Base-by-base conservation (phyloP, 2,888 invertebrate species). In the Mimas tiliae region DNA sequence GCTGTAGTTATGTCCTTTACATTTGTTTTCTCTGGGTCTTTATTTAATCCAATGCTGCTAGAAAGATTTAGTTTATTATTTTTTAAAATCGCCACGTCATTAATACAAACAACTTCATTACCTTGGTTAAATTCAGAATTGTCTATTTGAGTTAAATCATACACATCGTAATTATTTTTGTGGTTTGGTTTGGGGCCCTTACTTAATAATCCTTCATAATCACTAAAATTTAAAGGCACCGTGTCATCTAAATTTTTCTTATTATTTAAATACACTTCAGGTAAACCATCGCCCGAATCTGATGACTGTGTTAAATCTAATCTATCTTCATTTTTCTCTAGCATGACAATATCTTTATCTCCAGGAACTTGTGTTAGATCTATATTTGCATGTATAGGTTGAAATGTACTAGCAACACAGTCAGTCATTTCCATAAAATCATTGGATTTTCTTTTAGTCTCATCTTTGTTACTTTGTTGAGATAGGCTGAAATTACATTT, bases 341-440 rank as follows among this genome's bases (percentile, higher is more conserved):
- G 33, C 14, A 21, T 33, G 50, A 33, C 4, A 66, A 51, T 58
- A 62, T 65, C 50, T 34, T 65, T 67, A 50, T 72, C 51, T 45
- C 75, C 71, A 65, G 69, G 73, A 65, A 69, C 72, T 72, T 81
- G 80, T 53, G 82, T 87, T 0, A 85, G 72, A 69, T 87, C 81
- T 66, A 86, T 81, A 66, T 79, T 77, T 51, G 74, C 67, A 64
- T 19, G 42, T 19, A 71, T 67, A 66, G 64, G 69, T 70, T 82
- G 77, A 27, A 78, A 79, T 38, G 67, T 72, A 33, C 70, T 68
- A 48, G 71, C 72, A 64, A 87, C 78, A 83, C 91, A 91, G 63
- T 88, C 79, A 65, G 91, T 90, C 0, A 90, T 81, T 73, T 91
- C 90, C 89, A 91, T 89, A 65, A 83, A 80, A 77, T 91, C 87